Conservation (phyloP, 2,113 vertebrate genomes). For the Ellobius talpinus region DNA sequence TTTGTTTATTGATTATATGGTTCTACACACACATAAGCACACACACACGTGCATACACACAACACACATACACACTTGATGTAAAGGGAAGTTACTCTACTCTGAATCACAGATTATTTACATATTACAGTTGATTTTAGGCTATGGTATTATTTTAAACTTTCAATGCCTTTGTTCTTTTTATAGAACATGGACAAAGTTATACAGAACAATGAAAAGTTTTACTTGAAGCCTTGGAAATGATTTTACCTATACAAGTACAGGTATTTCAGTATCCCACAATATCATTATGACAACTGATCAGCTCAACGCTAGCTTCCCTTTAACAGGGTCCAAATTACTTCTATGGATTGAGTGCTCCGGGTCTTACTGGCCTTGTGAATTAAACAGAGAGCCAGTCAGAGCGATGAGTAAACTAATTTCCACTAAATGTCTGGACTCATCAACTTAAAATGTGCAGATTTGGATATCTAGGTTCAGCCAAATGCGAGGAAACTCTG, state of each 20-base stretch:
- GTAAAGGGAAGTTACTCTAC: not conserved
- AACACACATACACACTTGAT: not conserved
- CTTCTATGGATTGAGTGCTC: not conserved
- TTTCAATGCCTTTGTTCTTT: not conserved
- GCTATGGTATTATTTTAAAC: not conserved
- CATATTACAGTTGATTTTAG: not conserved
- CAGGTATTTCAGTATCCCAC: not conserved
- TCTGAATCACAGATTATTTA: not conserved
- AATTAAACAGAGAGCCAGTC: slow-evolving; percentile 53
- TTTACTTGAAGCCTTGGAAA: slow-evolving; percentile 14
- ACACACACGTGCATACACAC: not conserved
- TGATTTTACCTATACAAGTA: not conserved
- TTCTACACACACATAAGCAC: not conserved
- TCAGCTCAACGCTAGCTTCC: slow-evolving; percentile 39
- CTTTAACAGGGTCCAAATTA: slow-evolving; percentile 46
- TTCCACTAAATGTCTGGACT: slow-evolving; percentile 49
- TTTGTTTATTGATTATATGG: not conserved
- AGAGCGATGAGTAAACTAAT: slow-evolving; percentile 63
- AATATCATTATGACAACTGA: slow-evolving; percentile 53
- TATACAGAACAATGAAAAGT: not conserved
- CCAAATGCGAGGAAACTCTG: slow-evolving; percentile 48
- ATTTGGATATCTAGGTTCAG: slow-evolving; percentile 54
- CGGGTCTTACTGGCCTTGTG: slow-evolving; percentile 27
- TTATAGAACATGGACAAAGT: not conserved
- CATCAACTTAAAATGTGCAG: slow-evolving; percentile 50